Evolutionary conservation across 2,113 vertebrate genomes (phyloP), one percentile per base, ranked within the genome.

Genomic region (Paralichthys olivaceus): DNA sequence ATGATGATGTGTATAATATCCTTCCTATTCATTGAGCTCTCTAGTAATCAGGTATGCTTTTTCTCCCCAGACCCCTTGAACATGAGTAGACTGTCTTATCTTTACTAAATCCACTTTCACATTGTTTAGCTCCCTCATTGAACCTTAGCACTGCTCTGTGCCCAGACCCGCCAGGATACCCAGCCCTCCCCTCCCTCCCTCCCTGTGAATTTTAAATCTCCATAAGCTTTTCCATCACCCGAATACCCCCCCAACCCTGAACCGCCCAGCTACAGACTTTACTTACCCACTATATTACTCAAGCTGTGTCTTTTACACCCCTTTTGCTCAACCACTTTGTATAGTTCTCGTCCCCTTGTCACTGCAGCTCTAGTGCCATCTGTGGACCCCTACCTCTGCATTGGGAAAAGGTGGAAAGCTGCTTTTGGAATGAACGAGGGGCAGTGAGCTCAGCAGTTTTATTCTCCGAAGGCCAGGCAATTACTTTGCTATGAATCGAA

Each of bases 41-140:
- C 92, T 93, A 91, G 89, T 92, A 95, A 95, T 95, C 93, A 90
- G 94, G 95, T 95, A 90, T 92, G 90, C 87, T 92, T 93, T 93
- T 89, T 84, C 83, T 84, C 81, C 87, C 75, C 72, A 9, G 12
- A 79, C 79, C 71, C 72, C 64, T 51, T 54, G 51, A 47, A 69
- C 79, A 83, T 29, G 67, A 81, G 67, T 65, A 63, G 70, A 78
- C 85, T 57, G 66, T 88, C 77, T 78, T 57, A 34, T 77, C 68
- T 69, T 65, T 77, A 70, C 28, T 65, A 62, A 79, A 75, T 69
- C 81, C 63, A 63, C 68, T 47, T 65, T 49, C 20, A 4, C 75
- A 73, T 75, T 76, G 68, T 84, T 77, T 86, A 69, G 70, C 72
- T 75, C 75, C 79, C 47, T 71, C 37, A 65, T 85, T 81, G 70